Percentiles rank a stretch among this genome's conserved stretches.
phyloP scores from a whole-genome alignment of 2,797 vertebrate genomes.

The Allobates femoralis region DNA sequence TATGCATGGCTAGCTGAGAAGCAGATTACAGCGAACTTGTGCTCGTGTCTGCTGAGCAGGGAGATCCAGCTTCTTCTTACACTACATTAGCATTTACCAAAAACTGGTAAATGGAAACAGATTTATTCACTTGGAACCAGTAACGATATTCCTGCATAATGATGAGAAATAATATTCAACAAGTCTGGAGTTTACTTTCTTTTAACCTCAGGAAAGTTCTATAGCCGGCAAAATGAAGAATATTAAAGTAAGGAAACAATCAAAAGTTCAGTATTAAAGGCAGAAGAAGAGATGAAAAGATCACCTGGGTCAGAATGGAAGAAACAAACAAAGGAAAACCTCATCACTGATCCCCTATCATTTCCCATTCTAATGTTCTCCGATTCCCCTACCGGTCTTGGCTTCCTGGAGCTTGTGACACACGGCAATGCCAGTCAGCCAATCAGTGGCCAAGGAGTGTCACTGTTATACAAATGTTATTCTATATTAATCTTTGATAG shows the following conservation, averaged over 20 bases:
- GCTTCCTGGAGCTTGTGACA: too few species aligned
- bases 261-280: not conserved
- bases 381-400: too few species aligned
- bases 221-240: not conserved
- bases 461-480: too few species aligned
- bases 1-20: conserved; percentile 61
- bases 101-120: conserved; percentile 23
- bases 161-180: not conserved
- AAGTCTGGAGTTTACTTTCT: not conserved
- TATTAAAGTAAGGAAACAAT: not conserved
- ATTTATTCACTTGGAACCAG: not conserved
- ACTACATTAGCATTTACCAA: conserved; percentile 43
- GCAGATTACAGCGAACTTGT: conserved; percentile 17
- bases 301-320: too few species aligned
- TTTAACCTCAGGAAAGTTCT: not conserved
- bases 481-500: too few species aligned
- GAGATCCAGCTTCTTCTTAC: conserved; percentile 28
- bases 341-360: too few species aligned
- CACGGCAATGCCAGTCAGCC: too few species aligned
- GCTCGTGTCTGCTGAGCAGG: conserved; percentile 24
- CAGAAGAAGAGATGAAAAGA: too few species aligned
- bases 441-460: too few species aligned
- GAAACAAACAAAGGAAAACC: too few species aligned
- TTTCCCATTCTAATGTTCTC: too few species aligned
- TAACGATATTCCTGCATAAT: not conserved